Evolutionary conservation across 2,797 vertebrate species (phyloP), one percentile per base, ranked within the genome.

Genomic region (Alcedo atthis): DNA sequence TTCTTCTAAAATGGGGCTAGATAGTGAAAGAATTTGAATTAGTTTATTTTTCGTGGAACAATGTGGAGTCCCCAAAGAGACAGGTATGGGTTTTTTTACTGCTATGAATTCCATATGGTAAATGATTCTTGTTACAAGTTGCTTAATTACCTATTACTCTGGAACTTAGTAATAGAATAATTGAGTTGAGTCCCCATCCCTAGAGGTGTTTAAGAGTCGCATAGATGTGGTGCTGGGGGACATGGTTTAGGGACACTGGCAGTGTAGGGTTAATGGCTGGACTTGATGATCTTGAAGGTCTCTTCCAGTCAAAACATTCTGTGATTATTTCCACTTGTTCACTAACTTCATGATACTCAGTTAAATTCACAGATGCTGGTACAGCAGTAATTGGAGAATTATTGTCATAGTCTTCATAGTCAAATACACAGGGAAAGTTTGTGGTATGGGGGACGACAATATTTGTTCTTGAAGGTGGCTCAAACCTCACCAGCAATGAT

Each of bases 401-500:
- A 18, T 2, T 25, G 5, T 9, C 49, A 21, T 2, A 22, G 5
- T 8, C 9, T 4, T 9, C 12, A 19, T 8, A 22, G 2, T 22
- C 15, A 63, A 37, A 37, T 21, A 10, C 5, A 15, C 12, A 11
- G 8, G 22, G 9, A 12, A 63, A 18, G 3, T 46, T 76, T 73
- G 12, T 22, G 5, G 2, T 33, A 5, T 15, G 10, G 8, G 18
- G 2, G 4, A 40, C 6, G 59, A 8, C 2, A 6, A 0, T 13
- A 8, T 30, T 70, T 58, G 9, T 7, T 62, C 15, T 26, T n/a
- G 5, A 79, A 49, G 4, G 6, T 37, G 7, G 0, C 5, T 62
- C 14, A 69, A 15, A 33, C 9, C 4, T 79, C 5, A 21, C 2
- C 7, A 3, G 25, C 5, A 9, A 4, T 46, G 15, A 40, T 46